Evolutionary conservation across 2,113 vertebrate species (phyloP), one percentile per base, ranked within the genome.

Genomic region (Alectura lathami): DNA sequence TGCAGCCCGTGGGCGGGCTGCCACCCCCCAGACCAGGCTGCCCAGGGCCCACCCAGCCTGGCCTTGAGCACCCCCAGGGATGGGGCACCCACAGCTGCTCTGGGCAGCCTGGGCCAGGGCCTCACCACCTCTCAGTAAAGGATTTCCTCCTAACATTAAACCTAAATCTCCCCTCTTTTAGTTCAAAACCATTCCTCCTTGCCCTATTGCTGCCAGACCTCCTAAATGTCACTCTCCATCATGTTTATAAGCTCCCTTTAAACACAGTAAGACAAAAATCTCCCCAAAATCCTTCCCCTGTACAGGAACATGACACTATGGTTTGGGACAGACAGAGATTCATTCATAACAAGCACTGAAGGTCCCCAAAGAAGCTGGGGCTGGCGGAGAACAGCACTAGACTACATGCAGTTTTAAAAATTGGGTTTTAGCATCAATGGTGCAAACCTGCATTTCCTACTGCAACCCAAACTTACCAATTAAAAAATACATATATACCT

Each of bases 301-400:
- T 11, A 30, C 17, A 48, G 50, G 21, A 68, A 5, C 15, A 29
- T 1, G 17, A 38, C 43, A 23, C 23, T 26, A 38, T 16, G 2
- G 50, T 68, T 69, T 13, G 23, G 42, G 42, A 38, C 10, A 56
- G 47, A 27, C 42, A 84, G n/a, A 3, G 4, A 34, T 17, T 34
- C 0, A 0, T 42, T 66, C 3, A 4, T 12, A 43, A 1, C 18
- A 56, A 48, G 53, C 47, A 43, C 42, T 62, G 74, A 63, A 56
- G 18, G 17, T 75, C 68, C 36, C 42, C 43, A 45, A 34, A 60
- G 34, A 26, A 38, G 3, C 5, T 6, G 38, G 32, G 34, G 56
- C 42, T 50, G 74, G 34, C 30, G 12, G 16, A 64, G 29, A 51
- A 83, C 56, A 75, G 47, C 42, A 57, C 16, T 26, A 27, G 36